A percentile compares a stretch with the other conserved stretches of the same genome.
Conservation (phyloP, 2,888 invertebrate species). For the Biston stratarius region DNA sequence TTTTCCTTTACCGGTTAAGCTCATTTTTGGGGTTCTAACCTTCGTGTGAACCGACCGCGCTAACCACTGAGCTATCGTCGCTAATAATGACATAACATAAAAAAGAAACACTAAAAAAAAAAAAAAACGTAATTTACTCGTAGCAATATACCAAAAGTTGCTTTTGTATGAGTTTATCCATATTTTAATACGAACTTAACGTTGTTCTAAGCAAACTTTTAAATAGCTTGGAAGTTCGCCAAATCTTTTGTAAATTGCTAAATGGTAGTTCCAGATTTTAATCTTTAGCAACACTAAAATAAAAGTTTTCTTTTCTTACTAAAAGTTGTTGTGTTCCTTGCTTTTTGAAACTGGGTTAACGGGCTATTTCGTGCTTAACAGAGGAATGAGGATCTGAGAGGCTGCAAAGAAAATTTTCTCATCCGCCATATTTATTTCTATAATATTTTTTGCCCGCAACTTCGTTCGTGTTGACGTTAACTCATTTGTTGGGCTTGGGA, state of each 20-base stretch:
- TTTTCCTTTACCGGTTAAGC: no score
- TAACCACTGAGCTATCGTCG: no score
- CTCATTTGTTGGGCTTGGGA: no score
- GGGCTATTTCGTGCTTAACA: background rate
- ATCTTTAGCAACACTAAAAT: slow-evolving; percentile 9
- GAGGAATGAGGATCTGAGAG: slow-evolving; percentile 4
- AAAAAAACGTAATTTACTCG: no score
- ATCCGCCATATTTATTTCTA: background rate
- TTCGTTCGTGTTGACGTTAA: no score
- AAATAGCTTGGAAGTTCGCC: slow-evolving; percentile 24
- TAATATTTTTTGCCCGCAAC: no score
- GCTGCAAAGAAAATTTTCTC: slow-evolving; percentile 4
- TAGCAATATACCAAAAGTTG: background rate
- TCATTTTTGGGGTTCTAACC: no score
- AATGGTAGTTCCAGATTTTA: slow-evolving; percentile 16
- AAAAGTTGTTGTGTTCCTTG: slow-evolving; percentile 6
- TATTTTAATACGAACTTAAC: background rate
- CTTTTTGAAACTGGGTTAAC: slow-evolving; percentile 17
- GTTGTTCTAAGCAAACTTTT: slow-evolving; percentile 9
- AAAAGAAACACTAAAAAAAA: background rate
- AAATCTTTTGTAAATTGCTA: slow-evolving; percentile 20
- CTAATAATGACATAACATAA: no score
- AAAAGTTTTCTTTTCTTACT: slow-evolving; percentile 13
- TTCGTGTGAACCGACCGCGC: no score
- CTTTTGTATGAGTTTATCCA: background rate